A percentile compares a stretch with the other conserved stretches of the same genome.
phyloP scores from a whole-genome alignment of 2,113 vertebrate genomes.

The Catharus minimus region DNA sequence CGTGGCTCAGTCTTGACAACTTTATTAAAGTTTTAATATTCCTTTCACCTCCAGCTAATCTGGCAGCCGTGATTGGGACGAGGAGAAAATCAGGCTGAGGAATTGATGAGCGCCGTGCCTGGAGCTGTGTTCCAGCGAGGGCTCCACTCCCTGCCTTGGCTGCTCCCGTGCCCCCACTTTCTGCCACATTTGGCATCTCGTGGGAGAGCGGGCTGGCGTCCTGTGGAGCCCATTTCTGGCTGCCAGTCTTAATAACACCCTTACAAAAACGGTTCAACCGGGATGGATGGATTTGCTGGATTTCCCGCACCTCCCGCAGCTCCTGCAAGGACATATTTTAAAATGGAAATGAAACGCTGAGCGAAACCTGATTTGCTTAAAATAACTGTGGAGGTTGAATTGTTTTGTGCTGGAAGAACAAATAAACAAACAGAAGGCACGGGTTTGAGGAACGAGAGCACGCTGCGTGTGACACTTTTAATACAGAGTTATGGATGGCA shows the following conservation, averaged over 20 bases:
- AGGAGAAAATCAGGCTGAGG: background rate
- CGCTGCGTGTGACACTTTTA: conserved; percentile 11
- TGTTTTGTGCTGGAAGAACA: conserved; percentile 42
- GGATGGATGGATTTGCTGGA: background rate
- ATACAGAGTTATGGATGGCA: conserved; percentile 36
- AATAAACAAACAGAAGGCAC: background rate
- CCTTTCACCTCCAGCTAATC: conserved; percentile 34
- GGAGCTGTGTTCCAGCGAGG: background rate
- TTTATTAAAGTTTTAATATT: conserved; percentile 48
- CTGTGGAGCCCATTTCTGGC: background rate
- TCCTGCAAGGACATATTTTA: conserved; percentile 10
- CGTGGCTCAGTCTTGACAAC: background rate
- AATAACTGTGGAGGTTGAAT: conserved; percentile 41
- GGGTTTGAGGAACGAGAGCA: conserved; percentile 43
- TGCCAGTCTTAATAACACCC: background rate
- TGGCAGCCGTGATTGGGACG: background rate
- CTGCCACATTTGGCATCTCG: background rate
- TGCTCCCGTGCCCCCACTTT: rapidly evolving
- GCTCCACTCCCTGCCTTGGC: background rate
- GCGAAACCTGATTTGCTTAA: conserved; percentile 40
- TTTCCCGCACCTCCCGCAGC: background rate
- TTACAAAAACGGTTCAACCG: background rate
- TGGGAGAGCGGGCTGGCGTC: background rate
- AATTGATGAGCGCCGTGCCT: rapidly evolving
- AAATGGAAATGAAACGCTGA: conserved; percentile 55